A percentile compares a stretch with the other conserved stretches of the same genome.
Evolutionary conservation across 35 echinoderm and acorn worm genomes (phyloP).

Genomic region (Apostichopus californicus): DNA sequence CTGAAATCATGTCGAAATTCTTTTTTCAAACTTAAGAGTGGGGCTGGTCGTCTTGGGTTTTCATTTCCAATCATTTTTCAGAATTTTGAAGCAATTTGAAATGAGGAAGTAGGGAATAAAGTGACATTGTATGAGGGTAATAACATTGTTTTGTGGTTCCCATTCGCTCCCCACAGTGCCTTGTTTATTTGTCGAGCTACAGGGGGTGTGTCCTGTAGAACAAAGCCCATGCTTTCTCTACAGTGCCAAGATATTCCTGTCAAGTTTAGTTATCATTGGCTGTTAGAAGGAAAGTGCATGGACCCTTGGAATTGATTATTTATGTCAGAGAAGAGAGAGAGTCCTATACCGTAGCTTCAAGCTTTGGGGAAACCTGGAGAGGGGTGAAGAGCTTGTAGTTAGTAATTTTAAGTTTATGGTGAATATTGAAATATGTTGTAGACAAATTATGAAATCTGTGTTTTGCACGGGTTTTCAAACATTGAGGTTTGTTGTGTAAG

Average conservation of each 20-base stretch:
- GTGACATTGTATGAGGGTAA: constrained; percentile 2
- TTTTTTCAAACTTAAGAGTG: background rate
- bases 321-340: background rate
- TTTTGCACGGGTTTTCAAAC: too few relatives aligned
- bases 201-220: constrained; percentile 19
- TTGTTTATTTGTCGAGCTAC: constrained; percentile 45
- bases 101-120: background rate
- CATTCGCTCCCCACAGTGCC: background rate
- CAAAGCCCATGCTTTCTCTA: constrained; percentile 18
- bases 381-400: too few relatives aligned
- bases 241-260: constrained; percentile 9
- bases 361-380: too few relatives aligned
- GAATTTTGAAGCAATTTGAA: background rate
- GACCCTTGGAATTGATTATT: constrained; percentile 21
- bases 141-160: constrained; percentile 25
- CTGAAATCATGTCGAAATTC: background rate
- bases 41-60: background rate
- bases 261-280: constrained; percentile 24
- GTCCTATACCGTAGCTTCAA: too few relatives aligned
- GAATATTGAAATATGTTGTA: too few relatives aligned
- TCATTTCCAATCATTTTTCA: background rate
- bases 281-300: constrained; percentile 17
- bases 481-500: too few relatives aligned
- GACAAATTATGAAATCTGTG: too few relatives aligned
- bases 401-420: too few relatives aligned